phyloP scores from a whole-genome alignment of 1,140 invertebrate genomes.

The Agrilus planipennis region DNA sequence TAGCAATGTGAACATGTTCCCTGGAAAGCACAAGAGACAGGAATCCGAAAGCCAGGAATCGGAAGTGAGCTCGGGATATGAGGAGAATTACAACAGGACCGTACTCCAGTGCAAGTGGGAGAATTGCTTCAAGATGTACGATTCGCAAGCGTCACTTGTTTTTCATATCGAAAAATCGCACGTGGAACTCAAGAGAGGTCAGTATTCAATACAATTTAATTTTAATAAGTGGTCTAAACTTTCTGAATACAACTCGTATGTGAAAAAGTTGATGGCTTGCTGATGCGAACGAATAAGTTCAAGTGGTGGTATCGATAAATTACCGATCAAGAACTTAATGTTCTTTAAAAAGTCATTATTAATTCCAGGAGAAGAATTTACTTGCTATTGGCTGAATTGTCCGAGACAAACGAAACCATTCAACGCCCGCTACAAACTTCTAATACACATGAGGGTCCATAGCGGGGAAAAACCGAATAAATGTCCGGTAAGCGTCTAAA shows the following conservation, averaged over 20 bases:
- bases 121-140: slow-evolving; percentile 67
- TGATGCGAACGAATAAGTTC: no score
- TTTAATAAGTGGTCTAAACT: not conserved
- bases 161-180: slow-evolving; percentile 85
- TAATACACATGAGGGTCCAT: slow-evolving; percentile 94
- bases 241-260: no score
- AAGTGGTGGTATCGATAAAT: no score
- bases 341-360: no score
- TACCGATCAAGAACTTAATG: no score
- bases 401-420: slow-evolving; percentile 75
- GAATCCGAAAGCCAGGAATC: slow-evolving; percentile 6
- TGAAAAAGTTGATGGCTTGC: no score
- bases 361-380: slow-evolving; percentile 66
- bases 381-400: slow-evolving; percentile 85
- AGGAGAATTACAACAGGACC: slow-evolving; percentile 3
- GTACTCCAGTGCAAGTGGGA: slow-evolving; percentile 67
- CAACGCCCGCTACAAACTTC: slow-evolving; percentile 90
- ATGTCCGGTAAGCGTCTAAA: slow-evolving; percentile 90
- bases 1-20: slow-evolving; percentile 9
- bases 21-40: not conserved
- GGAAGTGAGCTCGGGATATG: slow-evolving; percentile 8
- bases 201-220: slow-evolving; percentile 7
- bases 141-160: slow-evolving; percentile 68
- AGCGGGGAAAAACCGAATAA: slow-evolving; percentile 94
- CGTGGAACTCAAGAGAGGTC: slow-evolving; percentile 68